Evolutionary conservation across 1,140 invertebrate genomes (phyloP).

Genomic region (Zaprionus ghesquierei): DNA sequence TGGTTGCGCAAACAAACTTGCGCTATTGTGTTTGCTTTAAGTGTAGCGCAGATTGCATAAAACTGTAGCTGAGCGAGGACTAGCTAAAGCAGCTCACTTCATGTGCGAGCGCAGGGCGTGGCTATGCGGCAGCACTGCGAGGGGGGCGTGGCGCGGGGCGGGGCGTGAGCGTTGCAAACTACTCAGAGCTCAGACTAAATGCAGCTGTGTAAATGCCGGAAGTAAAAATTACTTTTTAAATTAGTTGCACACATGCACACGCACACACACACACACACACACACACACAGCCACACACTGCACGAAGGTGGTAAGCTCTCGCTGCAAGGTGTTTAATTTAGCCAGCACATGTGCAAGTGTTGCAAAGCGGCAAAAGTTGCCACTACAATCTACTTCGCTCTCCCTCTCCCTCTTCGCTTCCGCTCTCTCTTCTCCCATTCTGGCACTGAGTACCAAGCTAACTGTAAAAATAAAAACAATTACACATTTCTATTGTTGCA

Average conservation of each 20-base stretch:
- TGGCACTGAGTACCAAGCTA: not conserved
- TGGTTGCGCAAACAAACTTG: constrained; percentile 62
- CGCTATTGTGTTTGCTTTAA: constrained; percentile 56
- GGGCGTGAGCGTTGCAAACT: not conserved
- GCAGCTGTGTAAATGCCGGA: constrained; percentile 78
- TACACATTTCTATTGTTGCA: constrained; percentile 58
- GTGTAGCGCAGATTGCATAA: constrained; percentile 34
- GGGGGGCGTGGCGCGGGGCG: too few relatives aligned
- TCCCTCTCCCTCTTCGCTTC: not conserved
- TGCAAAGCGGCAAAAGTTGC: constrained; percentile 68
- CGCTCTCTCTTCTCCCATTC: not conserved
- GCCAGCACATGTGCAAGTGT: constrained; percentile 59
- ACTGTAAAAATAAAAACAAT: constrained; percentile 48
- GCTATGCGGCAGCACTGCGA: not conserved
- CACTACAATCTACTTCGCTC: constrained; percentile 32
- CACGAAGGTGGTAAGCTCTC: constrained; percentile 23
- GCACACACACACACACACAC: not conserved
- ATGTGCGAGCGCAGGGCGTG: not conserved
- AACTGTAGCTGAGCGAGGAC: constrained; percentile 4
- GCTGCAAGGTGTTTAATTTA: constrained; percentile 59
- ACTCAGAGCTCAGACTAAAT: constrained; percentile 29
- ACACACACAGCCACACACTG: not conserved
- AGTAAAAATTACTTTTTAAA: constrained; percentile 80
- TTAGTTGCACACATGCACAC: constrained; percentile 57
- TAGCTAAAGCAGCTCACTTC: constrained; percentile 11